Conservation (phyloP, 2,113 vertebrate species). For the Caloenas nicobarica region DNA sequence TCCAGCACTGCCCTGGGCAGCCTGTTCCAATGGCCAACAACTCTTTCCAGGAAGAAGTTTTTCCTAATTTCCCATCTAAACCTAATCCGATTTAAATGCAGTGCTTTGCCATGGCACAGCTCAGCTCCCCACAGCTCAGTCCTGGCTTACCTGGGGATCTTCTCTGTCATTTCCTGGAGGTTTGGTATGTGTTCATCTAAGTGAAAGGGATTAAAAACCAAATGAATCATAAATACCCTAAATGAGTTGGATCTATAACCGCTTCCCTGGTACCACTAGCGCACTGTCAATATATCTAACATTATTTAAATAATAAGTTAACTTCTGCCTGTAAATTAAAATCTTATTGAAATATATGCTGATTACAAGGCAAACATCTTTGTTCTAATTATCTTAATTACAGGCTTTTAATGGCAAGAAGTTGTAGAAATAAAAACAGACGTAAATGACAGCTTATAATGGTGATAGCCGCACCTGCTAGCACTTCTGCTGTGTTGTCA, state of each 20-base stretch:
- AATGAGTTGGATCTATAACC: not conserved
- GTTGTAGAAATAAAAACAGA: slow-evolving; percentile 40
- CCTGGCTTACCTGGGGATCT: not conserved
- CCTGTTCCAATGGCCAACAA: too few species aligned
- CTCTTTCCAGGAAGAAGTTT: too few species aligned
- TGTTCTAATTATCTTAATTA: slow-evolving; percentile 60
- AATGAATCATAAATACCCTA: not conserved
- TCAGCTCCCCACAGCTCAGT: not conserved
- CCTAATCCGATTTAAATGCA: not conserved
- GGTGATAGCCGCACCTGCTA: not conserved
- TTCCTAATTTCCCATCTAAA: too few species aligned
- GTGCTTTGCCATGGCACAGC: not conserved
- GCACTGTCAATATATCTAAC: not conserved
- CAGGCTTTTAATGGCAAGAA: slow-evolving; percentile 14
- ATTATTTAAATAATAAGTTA: slow-evolving; percentile 1
- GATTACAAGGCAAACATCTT: slow-evolving; percentile 51
- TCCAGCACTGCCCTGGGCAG: too few species aligned
- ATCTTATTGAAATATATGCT: not conserved
- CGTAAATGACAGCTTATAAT: not conserved
- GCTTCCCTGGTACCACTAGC: not conserved
- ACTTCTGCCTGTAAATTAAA: not conserved
- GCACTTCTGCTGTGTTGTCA: not conserved
- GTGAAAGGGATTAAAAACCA: not conserved
- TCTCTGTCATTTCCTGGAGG: not conserved
- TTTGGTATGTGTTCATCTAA: not conserved